Conservation (phyloP, 2,797 vertebrate species). For the Luscinia megarhynchos region DNA sequence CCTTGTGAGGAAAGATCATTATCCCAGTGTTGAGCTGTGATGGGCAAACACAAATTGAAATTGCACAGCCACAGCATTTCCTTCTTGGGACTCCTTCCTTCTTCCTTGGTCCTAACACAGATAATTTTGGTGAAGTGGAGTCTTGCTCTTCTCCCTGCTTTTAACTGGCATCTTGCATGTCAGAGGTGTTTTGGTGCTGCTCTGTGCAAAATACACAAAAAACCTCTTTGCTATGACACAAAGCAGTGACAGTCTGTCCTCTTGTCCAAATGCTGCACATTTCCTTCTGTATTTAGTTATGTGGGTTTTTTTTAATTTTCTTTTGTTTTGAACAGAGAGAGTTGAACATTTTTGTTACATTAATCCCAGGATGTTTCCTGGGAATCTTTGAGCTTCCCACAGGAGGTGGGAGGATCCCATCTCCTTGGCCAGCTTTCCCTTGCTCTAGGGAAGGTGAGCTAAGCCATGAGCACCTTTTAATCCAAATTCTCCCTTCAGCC, state of each 20-base stretch:
- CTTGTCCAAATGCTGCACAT: neutral
- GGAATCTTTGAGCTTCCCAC: neutral
- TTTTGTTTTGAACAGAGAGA: neutral
- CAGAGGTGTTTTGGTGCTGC: neutral
- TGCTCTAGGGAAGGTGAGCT: neutral
- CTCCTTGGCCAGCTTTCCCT: neutral
- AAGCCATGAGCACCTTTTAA: neutral
- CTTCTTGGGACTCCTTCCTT: neutral
- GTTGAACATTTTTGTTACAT: neutral
- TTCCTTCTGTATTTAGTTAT: neutral
- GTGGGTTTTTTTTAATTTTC: rapidly evolving
- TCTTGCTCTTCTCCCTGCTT: neutral
- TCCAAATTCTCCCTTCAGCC: neutral
- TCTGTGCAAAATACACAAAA: neutral
- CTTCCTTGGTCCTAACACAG: neutral
- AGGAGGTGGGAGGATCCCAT: neutral
- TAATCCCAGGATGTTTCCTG: neutral
- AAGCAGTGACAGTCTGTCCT: neutral
- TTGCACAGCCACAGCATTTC: neutral
- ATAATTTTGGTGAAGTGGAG: neutral
- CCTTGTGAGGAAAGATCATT: neutral
- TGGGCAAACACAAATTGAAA: neutral
- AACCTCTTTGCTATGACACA: neutral
- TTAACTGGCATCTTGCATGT: neutral
- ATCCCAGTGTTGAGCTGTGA: neutral